phyloP scores from a whole-genome alignment of 92 coral and sea anemone species.

The Epizoanthus illoricatus region DNA sequence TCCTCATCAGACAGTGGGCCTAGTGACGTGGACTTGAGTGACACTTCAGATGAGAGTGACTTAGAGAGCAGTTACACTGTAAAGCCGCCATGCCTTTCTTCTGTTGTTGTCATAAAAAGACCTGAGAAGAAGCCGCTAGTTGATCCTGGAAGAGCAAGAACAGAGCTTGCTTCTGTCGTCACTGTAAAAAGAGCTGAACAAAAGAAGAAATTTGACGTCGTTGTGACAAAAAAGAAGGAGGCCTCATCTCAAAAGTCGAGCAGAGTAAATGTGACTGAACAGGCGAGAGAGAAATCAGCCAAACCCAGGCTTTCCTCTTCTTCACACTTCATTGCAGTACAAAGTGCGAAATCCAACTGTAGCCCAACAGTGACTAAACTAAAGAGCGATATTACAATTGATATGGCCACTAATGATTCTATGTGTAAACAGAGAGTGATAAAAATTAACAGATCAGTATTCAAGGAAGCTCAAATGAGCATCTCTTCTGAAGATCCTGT shows the following conservation, averaged over 20 bases:
- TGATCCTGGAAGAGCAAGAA: background rate
- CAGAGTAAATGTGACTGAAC: background rate
- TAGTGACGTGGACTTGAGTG: background rate
- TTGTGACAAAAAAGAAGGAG: background rate
- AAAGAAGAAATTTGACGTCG: background rate
- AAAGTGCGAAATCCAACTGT: background rate
- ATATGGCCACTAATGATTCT: background rate
- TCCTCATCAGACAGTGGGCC: slow-evolving; percentile 7
- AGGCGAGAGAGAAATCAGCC: background rate
- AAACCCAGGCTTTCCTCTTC: background rate
- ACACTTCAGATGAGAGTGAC: background rate
- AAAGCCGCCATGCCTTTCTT: slow-evolving; percentile 11
- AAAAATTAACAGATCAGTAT: slow-evolving; percentile 10
- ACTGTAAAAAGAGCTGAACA: background rate
- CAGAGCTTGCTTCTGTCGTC: slow-evolving; percentile 26
- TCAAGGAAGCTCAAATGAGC: background rate
- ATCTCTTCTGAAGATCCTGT: background rate
- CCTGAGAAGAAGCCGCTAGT: background rate
- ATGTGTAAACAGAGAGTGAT: background rate
- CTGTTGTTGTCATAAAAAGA: slow-evolving; percentile 18
- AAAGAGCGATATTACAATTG: background rate
- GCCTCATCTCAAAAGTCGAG: background rate
- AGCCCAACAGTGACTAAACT: background rate
- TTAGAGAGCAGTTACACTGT: background rate
- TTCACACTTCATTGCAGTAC: background rate